Evolutionary conservation across 2,888 invertebrate species (phyloP).

Genomic region (Rutpela maculata): DNA sequence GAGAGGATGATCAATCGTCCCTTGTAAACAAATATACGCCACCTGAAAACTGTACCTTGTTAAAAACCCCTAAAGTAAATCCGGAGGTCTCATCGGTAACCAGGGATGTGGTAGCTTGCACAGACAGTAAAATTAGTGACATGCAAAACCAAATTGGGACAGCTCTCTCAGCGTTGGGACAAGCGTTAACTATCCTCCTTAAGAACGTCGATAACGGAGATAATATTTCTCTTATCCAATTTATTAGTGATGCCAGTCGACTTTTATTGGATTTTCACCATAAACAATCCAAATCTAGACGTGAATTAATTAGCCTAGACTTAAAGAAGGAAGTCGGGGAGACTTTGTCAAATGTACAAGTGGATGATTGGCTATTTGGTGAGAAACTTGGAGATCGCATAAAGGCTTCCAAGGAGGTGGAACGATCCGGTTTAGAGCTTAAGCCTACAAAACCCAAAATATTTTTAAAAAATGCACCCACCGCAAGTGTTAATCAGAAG

Average conservation of each 20-base stretch:
- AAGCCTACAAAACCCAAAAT: conserved; percentile 22
- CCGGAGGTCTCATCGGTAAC: too few species aligned
- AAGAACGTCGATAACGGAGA: conserved; percentile 20
- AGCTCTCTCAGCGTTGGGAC: conserved; percentile 27
- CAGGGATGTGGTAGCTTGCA: too few species aligned
- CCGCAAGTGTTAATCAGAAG: neutral
- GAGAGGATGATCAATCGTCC: too few species aligned
- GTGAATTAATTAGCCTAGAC: conserved; percentile 29
- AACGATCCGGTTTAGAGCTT: conserved; percentile 15
- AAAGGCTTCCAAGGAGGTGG: conserved; percentile 31
- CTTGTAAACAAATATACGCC: too few species aligned
- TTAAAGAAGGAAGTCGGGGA: conserved; percentile 43
- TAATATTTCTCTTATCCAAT: conserved; percentile 16
- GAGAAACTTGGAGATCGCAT: conserved; percentile 42
- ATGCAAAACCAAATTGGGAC: conserved; percentile 36
- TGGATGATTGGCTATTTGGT: conserved; percentile 47
- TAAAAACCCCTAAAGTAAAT: too few species aligned
- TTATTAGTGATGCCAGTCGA: too few species aligned
- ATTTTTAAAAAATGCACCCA: neutral
- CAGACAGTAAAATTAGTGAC: too few species aligned
- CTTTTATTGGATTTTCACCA: conserved; percentile 39
- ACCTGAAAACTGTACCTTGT: too few species aligned
- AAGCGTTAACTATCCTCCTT: neutral
- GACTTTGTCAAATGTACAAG: conserved; percentile 33
- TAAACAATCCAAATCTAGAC: conserved; percentile 27